Evolutionary conservation across 2,888 invertebrate genomes (phyloP).

Genomic region (Oscheius sp.): DNA sequence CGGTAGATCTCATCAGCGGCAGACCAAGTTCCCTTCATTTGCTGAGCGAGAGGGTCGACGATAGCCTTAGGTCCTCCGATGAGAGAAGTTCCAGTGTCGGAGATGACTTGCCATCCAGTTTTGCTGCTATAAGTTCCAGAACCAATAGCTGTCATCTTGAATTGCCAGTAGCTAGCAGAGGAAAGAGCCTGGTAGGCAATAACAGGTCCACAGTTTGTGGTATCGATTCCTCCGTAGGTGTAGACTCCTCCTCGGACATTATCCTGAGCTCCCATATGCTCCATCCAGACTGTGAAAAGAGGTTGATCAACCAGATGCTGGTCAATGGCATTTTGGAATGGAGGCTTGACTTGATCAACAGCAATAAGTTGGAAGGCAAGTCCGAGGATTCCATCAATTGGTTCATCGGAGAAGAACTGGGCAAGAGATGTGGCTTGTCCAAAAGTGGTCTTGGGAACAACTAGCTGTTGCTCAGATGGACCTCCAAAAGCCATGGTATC

Average conservation of each 20-base stretch:
- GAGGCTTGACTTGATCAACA: constrained; percentile 54
- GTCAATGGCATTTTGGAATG: constrained; percentile 52
- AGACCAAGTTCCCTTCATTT: constrained; percentile 45
- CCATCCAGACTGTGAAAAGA: constrained; percentile 59
- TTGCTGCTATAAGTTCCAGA: constrained; percentile 40
- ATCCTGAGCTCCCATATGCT: constrained; percentile 51
- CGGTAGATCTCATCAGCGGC: constrained; percentile 47
- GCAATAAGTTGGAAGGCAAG: constrained; percentile 56
- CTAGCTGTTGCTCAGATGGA: constrained; percentile 53
- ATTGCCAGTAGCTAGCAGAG: constrained; percentile 60
- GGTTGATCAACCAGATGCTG: constrained; percentile 56
- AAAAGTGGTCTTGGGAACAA: constrained; percentile 72
- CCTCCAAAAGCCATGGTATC: constrained; percentile 54
- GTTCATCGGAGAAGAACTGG: constrained; percentile 72
- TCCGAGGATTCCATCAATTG: constrained; percentile 54
- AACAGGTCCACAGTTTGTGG: constrained; percentile 52
- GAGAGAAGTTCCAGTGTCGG: constrained; percentile 56
- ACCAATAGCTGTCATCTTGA: constrained; percentile 49
- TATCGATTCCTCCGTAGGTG: constrained; percentile 55
- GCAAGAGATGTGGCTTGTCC: constrained; percentile 73
- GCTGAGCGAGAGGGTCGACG: constrained; percentile 36
- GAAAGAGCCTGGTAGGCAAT: constrained; percentile 54
- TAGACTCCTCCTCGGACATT: constrained; percentile 53
- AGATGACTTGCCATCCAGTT: constrained; percentile 56
- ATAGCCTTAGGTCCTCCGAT: constrained; percentile 50